Evolutionary conservation across 2,888 invertebrate species (phyloP), one percentile per base, ranked within the genome.

Genomic region (Fragum fragum): DNA sequence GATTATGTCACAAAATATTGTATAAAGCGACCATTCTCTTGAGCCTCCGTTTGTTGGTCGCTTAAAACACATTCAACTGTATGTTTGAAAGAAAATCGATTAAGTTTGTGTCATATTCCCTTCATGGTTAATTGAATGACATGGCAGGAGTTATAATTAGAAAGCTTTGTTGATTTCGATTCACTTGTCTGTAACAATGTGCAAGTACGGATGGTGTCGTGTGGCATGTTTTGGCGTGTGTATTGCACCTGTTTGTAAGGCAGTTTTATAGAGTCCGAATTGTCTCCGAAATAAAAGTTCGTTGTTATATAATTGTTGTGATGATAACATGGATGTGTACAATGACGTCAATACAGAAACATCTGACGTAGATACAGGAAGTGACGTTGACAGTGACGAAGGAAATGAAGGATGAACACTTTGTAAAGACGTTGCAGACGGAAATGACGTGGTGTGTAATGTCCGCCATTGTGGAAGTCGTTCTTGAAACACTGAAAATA

Each of bases 201-300:
- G 81, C 63, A 86, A 72, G 59, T 86, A 86, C 6, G 86, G 86
- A 55, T 86, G 86, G 47, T 83, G 79, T 52, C 86, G 71, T 16
- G 79, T 16, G 16, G 81, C n/a, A 7, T 74, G 77, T 77, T 83
- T 83, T 21, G 73, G 76, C 39, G 78, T 71, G 14, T 79, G 63
- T 39, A 69, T 47, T 7, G 76, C 14, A 42, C 79, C 71, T 28
- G 53, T n/a, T 18, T 69, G 47, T 53, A 80, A 70, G 26, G 74
- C 80, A 52, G 71, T 63, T 53, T 86, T 86, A 23, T 79, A 81
- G 23, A 86, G 47, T 9, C 47, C 47, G 47, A 47, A 32, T 32
- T 86, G 83, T 28, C 70, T 81, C 6, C 83, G 77, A 39, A 86
- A 55, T 61, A 86, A 81, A n/a, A 83, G 79, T 83, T 86, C 86